Conservation (phyloP, 2,888 invertebrate species). For the Agrotis puta region DNA sequence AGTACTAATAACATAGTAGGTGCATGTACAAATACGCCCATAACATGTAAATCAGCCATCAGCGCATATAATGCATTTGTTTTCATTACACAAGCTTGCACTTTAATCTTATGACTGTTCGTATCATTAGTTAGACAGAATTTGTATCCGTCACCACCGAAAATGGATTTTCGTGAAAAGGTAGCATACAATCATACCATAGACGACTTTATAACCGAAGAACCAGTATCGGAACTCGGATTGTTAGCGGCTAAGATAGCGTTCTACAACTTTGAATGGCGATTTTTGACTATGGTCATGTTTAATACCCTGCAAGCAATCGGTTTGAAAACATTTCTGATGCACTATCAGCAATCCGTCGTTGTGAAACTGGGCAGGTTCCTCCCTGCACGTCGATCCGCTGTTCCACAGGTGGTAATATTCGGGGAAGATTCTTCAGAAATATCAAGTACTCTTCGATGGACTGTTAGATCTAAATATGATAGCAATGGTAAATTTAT, state of each 20-base stretch:
- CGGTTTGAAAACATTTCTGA: slow-evolving; percentile 73
- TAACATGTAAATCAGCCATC: slow-evolving; percentile 50
- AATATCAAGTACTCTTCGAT: slow-evolving; percentile 68
- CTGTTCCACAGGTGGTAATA: slow-evolving; percentile 74
- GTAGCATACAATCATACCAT: slow-evolving; percentile 41
- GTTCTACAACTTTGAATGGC: slow-evolving; percentile 79
- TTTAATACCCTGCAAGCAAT: slow-evolving; percentile 67
- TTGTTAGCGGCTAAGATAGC: slow-evolving; percentile 78
- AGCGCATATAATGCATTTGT: slow-evolving; percentile 27
- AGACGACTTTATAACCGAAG: slow-evolving; percentile 55
- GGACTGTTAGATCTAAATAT: slow-evolving; percentile 69
- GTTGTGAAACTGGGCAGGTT: slow-evolving; percentile 70
- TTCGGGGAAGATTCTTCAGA: slow-evolving; percentile 72
- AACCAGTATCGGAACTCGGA: slow-evolving; percentile 68
- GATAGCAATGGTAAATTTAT: slow-evolving; percentile 76
- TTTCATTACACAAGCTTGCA: slow-evolving; percentile 24
- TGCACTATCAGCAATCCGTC: slow-evolving; percentile 70
- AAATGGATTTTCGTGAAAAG: slow-evolving; percentile 39
- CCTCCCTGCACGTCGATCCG: slow-evolving; percentile 53
- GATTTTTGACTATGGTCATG: slow-evolving; percentile 75
- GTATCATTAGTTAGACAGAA: slow-evolving; percentile 16
- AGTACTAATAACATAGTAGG: slow-evolving; percentile 47
- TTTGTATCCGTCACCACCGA: slow-evolving; percentile 15
- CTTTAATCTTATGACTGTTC: slow-evolving; percentile 21
- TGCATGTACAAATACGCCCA: slow-evolving; percentile 29